A percentile compares a stretch with the other conserved stretches of the same genome.
These are phyloP conservation scores for Echeneis naucrates DNA, from an alignment of 2,797 vertebrate species.

Conservation along the genomic window DNA sequence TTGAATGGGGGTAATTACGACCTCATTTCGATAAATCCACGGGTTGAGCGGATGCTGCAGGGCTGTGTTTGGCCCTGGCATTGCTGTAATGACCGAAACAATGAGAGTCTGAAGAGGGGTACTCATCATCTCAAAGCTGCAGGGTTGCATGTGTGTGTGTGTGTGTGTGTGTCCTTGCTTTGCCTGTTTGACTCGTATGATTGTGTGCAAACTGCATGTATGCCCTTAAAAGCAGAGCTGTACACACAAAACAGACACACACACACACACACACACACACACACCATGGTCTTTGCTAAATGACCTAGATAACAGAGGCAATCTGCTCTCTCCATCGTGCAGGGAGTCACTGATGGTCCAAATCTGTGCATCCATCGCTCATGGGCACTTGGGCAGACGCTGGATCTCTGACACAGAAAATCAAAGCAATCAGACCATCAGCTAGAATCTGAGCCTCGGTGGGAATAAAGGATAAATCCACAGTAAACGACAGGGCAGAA, in stretches of 20 bases:
- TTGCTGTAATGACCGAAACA: constrained; percentile 38
- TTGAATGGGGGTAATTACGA: constrained; percentile 40
- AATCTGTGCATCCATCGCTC: constrained; percentile 24
- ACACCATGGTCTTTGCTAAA: constrained; percentile 44
- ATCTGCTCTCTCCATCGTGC: constrained; percentile 46
- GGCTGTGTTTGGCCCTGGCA: constrained; percentile 23
- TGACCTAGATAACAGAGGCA: constrained; percentile 68
- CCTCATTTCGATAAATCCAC: constrained; percentile 24
- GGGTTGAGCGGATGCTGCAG: constrained; percentile 9
- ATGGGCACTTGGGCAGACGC: constrained; percentile 39
- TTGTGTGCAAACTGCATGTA: constrained; percentile 25
- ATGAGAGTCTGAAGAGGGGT: constrained; percentile 32
- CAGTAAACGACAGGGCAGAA: neutral
- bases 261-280: constrained; percentile 23
- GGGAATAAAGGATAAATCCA: constrained; percentile 9
- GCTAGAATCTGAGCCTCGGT: constrained; percentile 5
- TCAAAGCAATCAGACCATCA: constrained; percentile 25
- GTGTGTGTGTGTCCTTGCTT: neutral
- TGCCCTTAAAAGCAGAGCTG: constrained; percentile 4
- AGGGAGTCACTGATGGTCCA: constrained; percentile 32
- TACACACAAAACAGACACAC: constrained; percentile 33
- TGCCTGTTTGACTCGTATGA: neutral
- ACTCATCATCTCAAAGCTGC: constrained; percentile 46
- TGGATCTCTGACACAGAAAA: constrained; percentile 42
- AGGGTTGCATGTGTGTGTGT: constrained; percentile 26